Conservation (phyloP, 2,113 vertebrate genomes). For the Nycticryphes semicollaris region DNA sequence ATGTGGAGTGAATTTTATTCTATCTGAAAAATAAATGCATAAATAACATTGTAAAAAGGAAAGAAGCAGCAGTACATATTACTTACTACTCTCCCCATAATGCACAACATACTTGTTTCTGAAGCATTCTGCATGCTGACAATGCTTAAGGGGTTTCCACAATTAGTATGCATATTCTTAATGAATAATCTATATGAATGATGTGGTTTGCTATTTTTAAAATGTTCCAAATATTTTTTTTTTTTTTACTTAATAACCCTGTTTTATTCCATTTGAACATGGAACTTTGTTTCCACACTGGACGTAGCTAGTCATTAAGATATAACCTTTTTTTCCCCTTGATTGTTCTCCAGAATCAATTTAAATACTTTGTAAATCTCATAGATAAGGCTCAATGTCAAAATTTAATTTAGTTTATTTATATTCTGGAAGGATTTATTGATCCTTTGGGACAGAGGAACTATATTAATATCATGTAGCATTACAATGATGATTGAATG, state of each 20-base stretch:
- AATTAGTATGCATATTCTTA: slow-evolving; percentile 11
- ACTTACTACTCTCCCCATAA: neutral
- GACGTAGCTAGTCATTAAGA: slow-evolving; percentile 21
- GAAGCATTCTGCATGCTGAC: neutral
- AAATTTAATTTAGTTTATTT: slow-evolving; percentile 49
- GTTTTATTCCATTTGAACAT: slow-evolving; percentile 11
- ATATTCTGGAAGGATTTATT: slow-evolving; percentile 32
- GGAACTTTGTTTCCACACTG: slow-evolving; percentile 9
- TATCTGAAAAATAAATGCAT: slow-evolving; percentile 13
- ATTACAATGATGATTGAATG: neutral
- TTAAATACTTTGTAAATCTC: slow-evolving; percentile 46
- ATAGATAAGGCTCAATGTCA: slow-evolving; percentile 46
- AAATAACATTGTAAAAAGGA: neutral
- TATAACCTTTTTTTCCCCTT: neutral
- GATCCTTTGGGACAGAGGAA: slow-evolving; percentile 1
- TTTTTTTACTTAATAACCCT: slow-evolving; percentile 2
- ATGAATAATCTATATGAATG: slow-evolving; percentile 27
- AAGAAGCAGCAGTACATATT: neutral
- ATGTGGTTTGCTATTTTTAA: neutral
- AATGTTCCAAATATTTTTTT: neutral
- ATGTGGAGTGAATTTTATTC: neutral
- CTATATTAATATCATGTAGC: slow-evolving; percentile 2
- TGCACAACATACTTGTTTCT: neutral
- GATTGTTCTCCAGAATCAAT: slow-evolving; percentile 29
- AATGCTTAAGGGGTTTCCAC: slow-evolving; percentile 34